Evolutionary conservation across 1,140 invertebrate species (phyloP).

Genomic region (Drosophila ironensis): DNA sequence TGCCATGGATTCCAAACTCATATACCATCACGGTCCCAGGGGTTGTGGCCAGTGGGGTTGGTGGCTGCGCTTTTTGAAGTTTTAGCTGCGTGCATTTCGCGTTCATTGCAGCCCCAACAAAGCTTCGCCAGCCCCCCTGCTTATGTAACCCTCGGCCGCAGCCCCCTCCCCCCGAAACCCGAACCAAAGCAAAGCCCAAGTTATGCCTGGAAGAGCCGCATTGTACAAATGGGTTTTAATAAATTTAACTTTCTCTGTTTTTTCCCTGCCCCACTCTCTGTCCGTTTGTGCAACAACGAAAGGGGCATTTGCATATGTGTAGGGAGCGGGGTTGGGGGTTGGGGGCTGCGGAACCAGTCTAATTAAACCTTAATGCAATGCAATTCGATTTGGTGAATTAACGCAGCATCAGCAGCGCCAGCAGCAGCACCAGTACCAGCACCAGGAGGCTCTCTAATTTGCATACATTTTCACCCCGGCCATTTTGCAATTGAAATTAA

Average conservation of each 20-base stretch:
- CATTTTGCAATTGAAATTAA: conserved; percentile 53
- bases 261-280: background rate
- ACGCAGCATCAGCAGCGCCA: conserved; percentile 24
- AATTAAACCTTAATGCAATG: conserved; percentile 68
- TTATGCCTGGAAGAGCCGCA: conserved; percentile 56
- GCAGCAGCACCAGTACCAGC: conserved; percentile 15
- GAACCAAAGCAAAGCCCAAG: conserved; percentile 32
- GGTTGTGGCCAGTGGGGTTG: background rate
- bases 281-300: conserved; percentile 35
- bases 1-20: conserved; percentile 40
- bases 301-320: conserved; percentile 30
- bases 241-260: conserved; percentile 53
- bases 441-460: conserved; percentile 58
- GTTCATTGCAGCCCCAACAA: conserved; percentile 56
- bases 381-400: conserved; percentile 71
- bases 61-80: conserved; percentile 63
- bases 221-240: conserved; percentile 70
- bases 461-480: conserved; percentile 48
- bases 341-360: conserved; percentile 27
- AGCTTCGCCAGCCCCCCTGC: conserved; percentile 31
- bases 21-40: conserved; percentile 5
- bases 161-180: background rate
- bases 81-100: conserved; percentile 69
- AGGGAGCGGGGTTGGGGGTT: background rate
- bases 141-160: conserved; percentile 11